Evolutionary conservation across 2,797 vertebrate species (phyloP), one percentile per base, ranked within the genome.

Genomic region (Enoplosus armatus): DNA sequence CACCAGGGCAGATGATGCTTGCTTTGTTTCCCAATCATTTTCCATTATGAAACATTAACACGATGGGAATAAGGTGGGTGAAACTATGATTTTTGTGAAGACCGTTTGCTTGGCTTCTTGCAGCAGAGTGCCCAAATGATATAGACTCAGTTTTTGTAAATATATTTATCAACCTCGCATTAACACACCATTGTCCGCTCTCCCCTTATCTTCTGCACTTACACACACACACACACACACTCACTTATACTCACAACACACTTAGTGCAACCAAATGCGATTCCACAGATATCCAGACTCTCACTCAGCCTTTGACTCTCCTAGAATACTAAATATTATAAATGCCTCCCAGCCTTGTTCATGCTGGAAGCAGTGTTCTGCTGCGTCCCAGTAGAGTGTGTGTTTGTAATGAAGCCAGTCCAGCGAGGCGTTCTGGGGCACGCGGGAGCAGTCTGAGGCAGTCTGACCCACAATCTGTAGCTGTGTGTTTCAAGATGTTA

Each of bases 151-250:
- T 24, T 70, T 62, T 35, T 66, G 29, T 24, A 22, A 37, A 41
- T 60, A 14, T 59, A 58, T 76, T 35, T 58, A 15, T 35, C 43
- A 74, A 29, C 8, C 22, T 50, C 29, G 14, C 56, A 26, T 31
- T 56, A 14, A 74, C 80, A 59, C 63, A 67, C 67, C 53, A 67
- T 86, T 89, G 69, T 90, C 67, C 87, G 50, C 59, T 55, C 39
- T 62, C 58, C 47, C 10, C 68, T 58, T 71, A 76, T 83, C 53
- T 39, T 47, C 43, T 69, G 47, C 12, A 20, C 39, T 18, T 45
- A 45, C 41, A 45, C 39, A 15, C 22, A 61, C 50, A 79, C 68
- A 82, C 70, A 64, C n/a, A 48, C 41, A 69, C n/a, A 48, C 41
- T 24, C 50, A 33, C 50, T 63, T 15, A 61, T 15, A 76, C 27